Evolutionary conservation across 2,113 vertebrate species (phyloP).

Genomic region (Tapirus terrestris): DNA sequence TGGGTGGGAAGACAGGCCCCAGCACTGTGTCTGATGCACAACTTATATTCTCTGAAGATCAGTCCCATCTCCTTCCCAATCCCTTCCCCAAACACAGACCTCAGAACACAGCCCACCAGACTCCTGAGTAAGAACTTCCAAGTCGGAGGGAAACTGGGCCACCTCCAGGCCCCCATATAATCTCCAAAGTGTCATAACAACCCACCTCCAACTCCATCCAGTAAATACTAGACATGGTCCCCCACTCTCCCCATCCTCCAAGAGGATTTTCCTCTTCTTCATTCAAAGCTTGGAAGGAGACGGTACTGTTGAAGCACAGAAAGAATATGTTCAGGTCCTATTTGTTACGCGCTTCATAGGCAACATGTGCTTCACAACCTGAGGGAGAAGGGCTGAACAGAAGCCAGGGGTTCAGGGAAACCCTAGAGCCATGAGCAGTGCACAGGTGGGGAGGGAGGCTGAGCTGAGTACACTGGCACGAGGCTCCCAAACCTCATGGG

Average conservation of each 20-base stretch:
- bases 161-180: neutral
- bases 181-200: neutral
- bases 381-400: too few species aligned
- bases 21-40: neutral
- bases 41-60: neutral
- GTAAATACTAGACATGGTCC: neutral
- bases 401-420: neutral
- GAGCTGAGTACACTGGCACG: accelerated
- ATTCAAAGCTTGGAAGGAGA: neutral
- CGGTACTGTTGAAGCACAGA: neutral
- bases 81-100: neutral
- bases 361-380: neutral
- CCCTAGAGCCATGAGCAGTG: too few species aligned
- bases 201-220: neutral
- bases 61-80: neutral
- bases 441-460: neutral
- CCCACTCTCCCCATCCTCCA: neutral
- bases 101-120: neutral
- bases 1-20: neutral
- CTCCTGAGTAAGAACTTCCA: neutral
- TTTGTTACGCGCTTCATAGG: neutral
- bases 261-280: neutral
- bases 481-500: neutral
- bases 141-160: neutral
- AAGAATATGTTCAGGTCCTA: neutral